phyloP scores from a whole-genome alignment of 2,797 vertebrate species.

The Pseudotriccus pelzelni region DNA sequence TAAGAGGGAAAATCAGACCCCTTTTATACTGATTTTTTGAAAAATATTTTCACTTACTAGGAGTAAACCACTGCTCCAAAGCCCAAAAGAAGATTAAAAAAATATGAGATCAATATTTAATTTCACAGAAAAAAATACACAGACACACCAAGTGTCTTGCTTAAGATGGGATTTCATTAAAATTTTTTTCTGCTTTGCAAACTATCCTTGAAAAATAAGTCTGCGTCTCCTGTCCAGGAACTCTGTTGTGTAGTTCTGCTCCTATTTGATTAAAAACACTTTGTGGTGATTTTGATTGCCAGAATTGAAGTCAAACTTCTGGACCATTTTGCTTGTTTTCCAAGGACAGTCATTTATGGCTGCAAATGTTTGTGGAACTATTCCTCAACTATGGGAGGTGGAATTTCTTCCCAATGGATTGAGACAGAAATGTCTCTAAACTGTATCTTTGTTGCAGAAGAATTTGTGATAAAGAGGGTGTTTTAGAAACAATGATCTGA shows the following conservation, averaged over 20 bases:
- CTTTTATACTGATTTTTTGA: not conserved
- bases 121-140: not conserved
- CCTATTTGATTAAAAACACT: not conserved
- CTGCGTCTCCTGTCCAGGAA: rapidly evolving
- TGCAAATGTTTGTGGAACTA: not conserved
- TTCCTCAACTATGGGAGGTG: not conserved
- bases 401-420: not conserved
- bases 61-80: not conserved
- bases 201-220: not conserved
- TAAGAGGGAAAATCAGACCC: not conserved
- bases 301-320: not conserved
- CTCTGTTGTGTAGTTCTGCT: not conserved
- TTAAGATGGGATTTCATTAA: not conserved
- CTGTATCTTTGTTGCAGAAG: too few relatives aligned
- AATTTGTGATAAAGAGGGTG: too few relatives aligned
- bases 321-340: not conserved
- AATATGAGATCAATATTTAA: slow-evolving; percentile 12
- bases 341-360: not conserved
- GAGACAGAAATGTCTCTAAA: too few relatives aligned
- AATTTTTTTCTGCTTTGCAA: not conserved
- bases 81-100: not conserved
- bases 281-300: not conserved
- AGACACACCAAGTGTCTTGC: not conserved
- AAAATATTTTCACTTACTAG: not conserved
- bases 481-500: too few relatives aligned